Conservation (phyloP, 2,888 invertebrate species). For the Limenitis camilla region DNA sequence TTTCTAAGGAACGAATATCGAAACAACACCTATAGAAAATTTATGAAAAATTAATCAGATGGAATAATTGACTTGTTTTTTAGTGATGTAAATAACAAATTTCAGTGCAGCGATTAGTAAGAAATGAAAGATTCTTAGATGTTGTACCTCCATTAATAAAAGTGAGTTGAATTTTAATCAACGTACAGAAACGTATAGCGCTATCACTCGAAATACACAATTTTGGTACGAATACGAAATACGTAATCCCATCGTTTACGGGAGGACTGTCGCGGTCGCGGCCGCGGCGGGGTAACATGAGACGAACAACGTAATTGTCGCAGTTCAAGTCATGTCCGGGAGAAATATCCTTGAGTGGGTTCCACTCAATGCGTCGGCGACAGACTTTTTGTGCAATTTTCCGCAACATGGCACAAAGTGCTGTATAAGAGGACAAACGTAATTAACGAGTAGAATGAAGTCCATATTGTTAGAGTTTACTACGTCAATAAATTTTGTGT, state of each 20-base stretch:
- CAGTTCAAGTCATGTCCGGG: slow-evolving; percentile 39
- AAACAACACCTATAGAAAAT: too few species aligned
- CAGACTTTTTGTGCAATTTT: slow-evolving; percentile 28
- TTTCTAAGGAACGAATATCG: too few species aligned
- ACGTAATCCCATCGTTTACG: background rate
- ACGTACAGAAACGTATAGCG: background rate
- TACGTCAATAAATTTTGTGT: background rate
- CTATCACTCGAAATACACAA: slow-evolving; percentile 2
- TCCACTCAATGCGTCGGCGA: slow-evolving; percentile 34
- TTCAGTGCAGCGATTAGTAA: too few species aligned
- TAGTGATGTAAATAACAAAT: too few species aligned
- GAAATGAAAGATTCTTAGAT: too few species aligned
- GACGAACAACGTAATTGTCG: slow-evolving; percentile 29
- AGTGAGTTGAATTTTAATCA: too few species aligned
- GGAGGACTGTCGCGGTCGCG: slow-evolving; percentile 8
- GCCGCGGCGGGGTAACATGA: slow-evolving; percentile 40
- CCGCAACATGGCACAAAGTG: slow-evolving; percentile 32
- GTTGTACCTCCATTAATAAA: too few species aligned
- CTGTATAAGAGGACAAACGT: background rate
- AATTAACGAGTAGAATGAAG: slow-evolving; percentile 2
- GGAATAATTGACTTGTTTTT: too few species aligned
- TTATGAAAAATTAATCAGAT: too few species aligned
- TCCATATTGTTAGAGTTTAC: background rate
- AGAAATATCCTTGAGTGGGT: slow-evolving; percentile 26
- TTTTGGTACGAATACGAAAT: too few species aligned